Evolutionary conservation across 2,113 vertebrate species (phyloP).

Genomic region (Corvus moneduloides): DNA sequence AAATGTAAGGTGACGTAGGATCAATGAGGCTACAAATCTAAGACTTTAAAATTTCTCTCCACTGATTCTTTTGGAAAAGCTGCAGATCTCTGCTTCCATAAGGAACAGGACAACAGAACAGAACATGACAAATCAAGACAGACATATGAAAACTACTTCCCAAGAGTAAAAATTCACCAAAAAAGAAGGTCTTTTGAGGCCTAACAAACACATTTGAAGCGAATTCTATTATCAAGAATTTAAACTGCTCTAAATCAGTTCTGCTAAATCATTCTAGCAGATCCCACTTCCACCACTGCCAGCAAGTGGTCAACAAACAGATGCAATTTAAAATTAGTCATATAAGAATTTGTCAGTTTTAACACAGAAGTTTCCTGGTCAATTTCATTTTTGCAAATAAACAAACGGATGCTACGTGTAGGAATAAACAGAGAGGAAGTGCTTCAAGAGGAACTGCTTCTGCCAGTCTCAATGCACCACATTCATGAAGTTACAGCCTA

Average conservation of each 20-base stretch:
- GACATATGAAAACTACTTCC: not conserved
- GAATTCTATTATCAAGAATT: not conserved
- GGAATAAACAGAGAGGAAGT: not conserved
- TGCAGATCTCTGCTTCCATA: not conserved
- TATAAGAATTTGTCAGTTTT: not conserved
- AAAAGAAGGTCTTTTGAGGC: not conserved
- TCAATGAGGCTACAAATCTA: not conserved
- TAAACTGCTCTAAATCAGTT: not conserved
- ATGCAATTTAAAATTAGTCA: not conserved
- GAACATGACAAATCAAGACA: not conserved
- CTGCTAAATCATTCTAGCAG: not conserved
- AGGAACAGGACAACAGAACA: not conserved
- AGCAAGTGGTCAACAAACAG: not conserved
- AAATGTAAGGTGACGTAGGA: not conserved
- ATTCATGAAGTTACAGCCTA: not conserved
- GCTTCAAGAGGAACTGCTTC: not conserved
- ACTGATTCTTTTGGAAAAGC: not conserved
- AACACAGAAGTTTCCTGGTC: not conserved
- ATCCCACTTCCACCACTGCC: not conserved
- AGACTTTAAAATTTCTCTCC: not conserved
- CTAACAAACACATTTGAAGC: not conserved
- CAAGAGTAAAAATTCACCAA: not conserved
- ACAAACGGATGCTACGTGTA: not conserved
- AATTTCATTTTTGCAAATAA: not conserved
- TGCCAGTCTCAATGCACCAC: not conserved